phyloP scores from a whole-genome alignment of 2,113 vertebrate genomes.

The Burhinus bistriatus region DNA sequence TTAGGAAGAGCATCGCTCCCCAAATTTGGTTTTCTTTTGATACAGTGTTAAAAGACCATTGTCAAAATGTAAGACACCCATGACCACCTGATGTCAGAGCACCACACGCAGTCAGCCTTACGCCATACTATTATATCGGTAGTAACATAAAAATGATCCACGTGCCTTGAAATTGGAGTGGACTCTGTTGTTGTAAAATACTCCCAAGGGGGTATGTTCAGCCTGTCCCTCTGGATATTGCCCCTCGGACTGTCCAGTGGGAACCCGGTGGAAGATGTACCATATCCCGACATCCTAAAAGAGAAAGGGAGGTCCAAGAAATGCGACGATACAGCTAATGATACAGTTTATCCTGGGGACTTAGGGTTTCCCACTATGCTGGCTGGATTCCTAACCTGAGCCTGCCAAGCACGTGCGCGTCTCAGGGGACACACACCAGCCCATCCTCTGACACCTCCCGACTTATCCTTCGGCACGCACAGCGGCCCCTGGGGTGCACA shows the following conservation, averaged over 20 bases:
- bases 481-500: fast-evolving
- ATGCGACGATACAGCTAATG: not conserved
- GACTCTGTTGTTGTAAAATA: slow-evolving; percentile 61
- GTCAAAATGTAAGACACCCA: not conserved
- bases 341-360: not conserved
- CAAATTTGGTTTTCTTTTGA: not conserved
- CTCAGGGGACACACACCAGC: not conserved
- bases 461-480: not conserved
- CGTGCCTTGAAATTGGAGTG: slow-evolving; percentile 62
- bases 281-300: slow-evolving; percentile 57
- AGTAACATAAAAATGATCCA: not conserved
- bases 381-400: not conserved
- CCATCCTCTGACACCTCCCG: not conserved
- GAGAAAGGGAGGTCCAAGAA: not conserved
- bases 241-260: slow-evolving; percentile 28
- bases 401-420: not conserved
- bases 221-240: slow-evolving; percentile 45
- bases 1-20: not conserved
- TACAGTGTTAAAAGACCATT: not conserved
- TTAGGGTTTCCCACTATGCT: not conserved
- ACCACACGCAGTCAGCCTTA: not conserved
- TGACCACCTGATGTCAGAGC: not conserved
- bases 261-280: slow-evolving; percentile 59
- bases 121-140: no score
- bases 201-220: slow-evolving; percentile 44